Evolutionary conservation across 1,140 invertebrate species (phyloP), one percentile per base, ranked within the genome.

Genomic region (Calosoma granatense): DNA sequence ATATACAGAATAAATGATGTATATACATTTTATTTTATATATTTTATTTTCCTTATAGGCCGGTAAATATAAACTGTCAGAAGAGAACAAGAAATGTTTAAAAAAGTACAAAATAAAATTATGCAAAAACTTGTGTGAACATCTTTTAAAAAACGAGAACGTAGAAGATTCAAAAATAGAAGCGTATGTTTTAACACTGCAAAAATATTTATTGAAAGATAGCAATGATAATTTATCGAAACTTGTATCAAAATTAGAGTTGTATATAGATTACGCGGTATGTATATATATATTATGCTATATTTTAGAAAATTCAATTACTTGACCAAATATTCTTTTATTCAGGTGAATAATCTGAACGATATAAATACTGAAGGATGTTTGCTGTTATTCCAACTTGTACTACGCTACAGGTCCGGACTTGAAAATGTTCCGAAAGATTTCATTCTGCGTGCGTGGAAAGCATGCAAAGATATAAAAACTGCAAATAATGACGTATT

Each of bases 381-480:
- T 61, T 56, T 62, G 11, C 53, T 53, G 19, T 57, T 69, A 23
- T 66, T 67, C 53, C 56, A 53, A 9, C 60, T 59, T 41, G 59
- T 67, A 20, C 59, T 69, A 54, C 53, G 61, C 19, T 59, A 69
- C 47, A 65, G 64, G 58, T 21, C 53, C 2, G 57, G 60, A 57
- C 26, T 69, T 9, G 53, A 58, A 22, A n/a, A 53, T 20, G 17
- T 63, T n/a, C 19, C 55, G 1, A 54, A 58, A 47, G 55, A 62
- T 51, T 56, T 69, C 2, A 53, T 61, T 15, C 20, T 63, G 23
- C 58, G 61, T 30, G 61, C 65, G 17, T 69, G 66, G 65, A 62
- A 64, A 22, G 30, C 22, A n/a, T 63, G 59, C 22, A 64, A 65
- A 60, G 51, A 41, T 60, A 47, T 19, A 60, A 17, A 53, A 21